Conservation (phyloP, 23 tunicate species). For the Trididemnum miniatum region DNA sequence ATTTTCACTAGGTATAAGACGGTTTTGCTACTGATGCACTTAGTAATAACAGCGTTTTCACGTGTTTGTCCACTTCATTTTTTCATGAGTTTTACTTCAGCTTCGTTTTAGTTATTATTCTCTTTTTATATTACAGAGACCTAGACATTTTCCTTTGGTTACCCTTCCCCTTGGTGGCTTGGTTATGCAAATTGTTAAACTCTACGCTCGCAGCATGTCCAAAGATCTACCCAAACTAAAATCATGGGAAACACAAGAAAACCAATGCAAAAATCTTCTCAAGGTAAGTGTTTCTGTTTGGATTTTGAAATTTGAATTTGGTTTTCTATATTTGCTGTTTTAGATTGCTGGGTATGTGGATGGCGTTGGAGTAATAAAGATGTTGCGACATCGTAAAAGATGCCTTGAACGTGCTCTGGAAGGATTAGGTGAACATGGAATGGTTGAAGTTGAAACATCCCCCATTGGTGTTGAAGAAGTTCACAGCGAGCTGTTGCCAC, state of each 20-base stretch:
- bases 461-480: conserved; percentile 67
- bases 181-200: conserved; percentile 78
- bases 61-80: no score
- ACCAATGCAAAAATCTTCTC: conserved; percentile 69
- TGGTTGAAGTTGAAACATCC: conserved; percentile 76
- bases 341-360: conserved; percentile 73
- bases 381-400: conserved; percentile 80
- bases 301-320: not conserved
- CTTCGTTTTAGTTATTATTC: not conserved
- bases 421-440: conserved; percentile 74
- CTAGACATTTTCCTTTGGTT: conserved; percentile 58
- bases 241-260: conserved; percentile 60
- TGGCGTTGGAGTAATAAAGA: conserved; percentile 68
- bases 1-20: no score
- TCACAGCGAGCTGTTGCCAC: conserved; percentile 56
- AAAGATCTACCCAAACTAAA: conserved; percentile 69
- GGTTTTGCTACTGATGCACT: no score
- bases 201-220: conserved; percentile 68
- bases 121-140: conserved; percentile 44
- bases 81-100: no score
- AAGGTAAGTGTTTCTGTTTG: conserved; percentile 33
- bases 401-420: conserved; percentile 73
- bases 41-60: no score
- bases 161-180: conserved; percentile 52
- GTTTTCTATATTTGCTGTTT: not conserved